Conservation (phyloP, 1,140 invertebrate species). For the Hyposmocoma kahamanoa region DNA sequence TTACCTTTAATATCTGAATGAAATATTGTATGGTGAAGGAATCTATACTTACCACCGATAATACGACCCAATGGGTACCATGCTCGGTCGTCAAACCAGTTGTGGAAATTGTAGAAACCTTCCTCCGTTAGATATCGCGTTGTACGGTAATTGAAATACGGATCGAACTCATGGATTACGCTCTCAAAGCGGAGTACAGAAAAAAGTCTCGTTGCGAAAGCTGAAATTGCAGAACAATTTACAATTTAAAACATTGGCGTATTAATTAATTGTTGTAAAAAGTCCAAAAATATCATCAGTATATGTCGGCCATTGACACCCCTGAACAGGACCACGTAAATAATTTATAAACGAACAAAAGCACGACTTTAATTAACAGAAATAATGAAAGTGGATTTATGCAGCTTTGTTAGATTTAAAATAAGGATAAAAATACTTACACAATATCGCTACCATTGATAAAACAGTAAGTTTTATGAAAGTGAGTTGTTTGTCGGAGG, state of each 20-base stretch:
- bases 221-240: slow-evolving; percentile 76
- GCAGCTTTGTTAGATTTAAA: too few species aligned
- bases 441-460: slow-evolving; percentile 92
- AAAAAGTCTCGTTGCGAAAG: slow-evolving; percentile 95
- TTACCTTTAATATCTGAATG: too few species aligned
- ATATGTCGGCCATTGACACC: too few species aligned
- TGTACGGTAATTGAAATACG: slow-evolving; percentile 98
- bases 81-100: slow-evolving; percentile 99
- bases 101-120: slow-evolving; percentile 98
- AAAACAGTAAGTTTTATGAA: slow-evolving; percentile 94
- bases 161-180: slow-evolving; percentile 99
- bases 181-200: slow-evolving; percentile 98
- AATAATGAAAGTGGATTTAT: too few species aligned
- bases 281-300: too few species aligned
- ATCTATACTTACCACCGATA: slow-evolving; percentile 91
- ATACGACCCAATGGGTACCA: slow-evolving; percentile 99
- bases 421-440: slow-evolving; percentile 89
- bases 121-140: slow-evolving; percentile 95
- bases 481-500: slow-evolving; percentile 93
- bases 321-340: too few species aligned
- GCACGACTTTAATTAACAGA: too few species aligned
- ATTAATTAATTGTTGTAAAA: too few species aligned
- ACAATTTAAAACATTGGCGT: slow-evolving; percentile 8
- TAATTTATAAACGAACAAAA: too few species aligned
- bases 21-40: too few species aligned